Percentiles rank a stretch among this genome's conserved stretches.
These are phyloP conservation scores for Hirundichthys speculiger DNA, from an alignment of 2,113 vertebrate species.

Conservation along the genomic window DNA sequence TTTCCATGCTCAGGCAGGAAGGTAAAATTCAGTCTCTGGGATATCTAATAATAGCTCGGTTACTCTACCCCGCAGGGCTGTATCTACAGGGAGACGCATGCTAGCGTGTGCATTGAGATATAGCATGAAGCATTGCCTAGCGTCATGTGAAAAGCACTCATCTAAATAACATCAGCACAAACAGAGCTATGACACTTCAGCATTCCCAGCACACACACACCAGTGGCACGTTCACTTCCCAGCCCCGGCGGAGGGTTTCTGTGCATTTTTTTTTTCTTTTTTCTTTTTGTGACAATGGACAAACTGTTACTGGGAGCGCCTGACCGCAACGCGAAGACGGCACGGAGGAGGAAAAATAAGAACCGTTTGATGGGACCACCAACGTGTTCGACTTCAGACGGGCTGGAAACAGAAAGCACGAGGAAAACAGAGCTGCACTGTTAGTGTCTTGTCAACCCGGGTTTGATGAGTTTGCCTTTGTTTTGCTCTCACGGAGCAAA, in stretches of 20 bases:
- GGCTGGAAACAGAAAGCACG: slow-evolving; percentile 22
- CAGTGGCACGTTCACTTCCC: slow-evolving; percentile 31
- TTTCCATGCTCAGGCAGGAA: slow-evolving; percentile 24
- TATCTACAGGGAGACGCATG: slow-evolving; percentile 61
- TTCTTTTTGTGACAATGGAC: slow-evolving; percentile 48
- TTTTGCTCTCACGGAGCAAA: slow-evolving; percentile 69
- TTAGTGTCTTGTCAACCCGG: slow-evolving; percentile 64
- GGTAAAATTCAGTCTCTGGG: slow-evolving; percentile 58
- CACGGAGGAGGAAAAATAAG: slow-evolving; percentile 15
- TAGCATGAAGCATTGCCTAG: slow-evolving; percentile 31
- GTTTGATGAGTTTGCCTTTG: slow-evolving; percentile 77
- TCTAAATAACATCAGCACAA: slow-evolving; percentile 41
- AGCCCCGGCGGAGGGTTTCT: slow-evolving; percentile 24
- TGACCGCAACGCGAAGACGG: slow-evolving; percentile 45
- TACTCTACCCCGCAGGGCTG: slow-evolving; percentile 70
- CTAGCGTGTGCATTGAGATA: slow-evolving; percentile 50
- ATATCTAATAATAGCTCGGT: slow-evolving; percentile 71
- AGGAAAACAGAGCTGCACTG: slow-evolving; percentile 43
- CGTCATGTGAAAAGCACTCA: slow-evolving; percentile 48
- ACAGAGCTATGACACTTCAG: slow-evolving; percentile 33
- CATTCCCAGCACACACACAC: slow-evolving; percentile 34
- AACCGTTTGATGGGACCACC: slow-evolving; percentile 47
- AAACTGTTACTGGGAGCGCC: slow-evolving; percentile 47
- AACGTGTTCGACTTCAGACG: slow-evolving; percentile 32
- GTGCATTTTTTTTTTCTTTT: slow-evolving; percentile 13